Conservation (phyloP, 2,888 invertebrate species). For the Nesidiocoris tenuis region DNA sequence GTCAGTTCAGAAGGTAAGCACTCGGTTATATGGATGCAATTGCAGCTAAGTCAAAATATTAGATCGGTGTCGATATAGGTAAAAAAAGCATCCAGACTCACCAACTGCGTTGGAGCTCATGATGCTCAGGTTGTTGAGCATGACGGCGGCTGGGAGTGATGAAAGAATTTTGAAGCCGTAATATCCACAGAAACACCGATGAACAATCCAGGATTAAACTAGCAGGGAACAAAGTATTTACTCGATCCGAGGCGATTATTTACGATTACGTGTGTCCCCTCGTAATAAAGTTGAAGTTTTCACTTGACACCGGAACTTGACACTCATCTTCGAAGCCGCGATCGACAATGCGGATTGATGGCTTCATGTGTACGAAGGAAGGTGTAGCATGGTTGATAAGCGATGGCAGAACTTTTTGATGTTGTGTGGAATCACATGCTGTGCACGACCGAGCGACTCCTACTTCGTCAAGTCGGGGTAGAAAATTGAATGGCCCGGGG, state of each 20-base stretch:
- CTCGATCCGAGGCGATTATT: neutral
- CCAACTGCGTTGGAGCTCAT: conserved; percentile 52
- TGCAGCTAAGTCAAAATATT: no score
- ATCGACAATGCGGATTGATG: neutral
- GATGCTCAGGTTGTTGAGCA: conserved; percentile 54
- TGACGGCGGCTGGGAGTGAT: conserved; percentile 47
- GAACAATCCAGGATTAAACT: neutral
- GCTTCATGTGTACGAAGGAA: no score
- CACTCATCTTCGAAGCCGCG: neutral
- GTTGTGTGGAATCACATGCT: conserved; percentile 24
- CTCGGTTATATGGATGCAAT: no score
- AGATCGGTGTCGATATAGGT: no score
- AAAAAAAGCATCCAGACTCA: conserved; percentile 49
- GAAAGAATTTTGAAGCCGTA: conserved; percentile 43
- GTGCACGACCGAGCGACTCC: neutral
- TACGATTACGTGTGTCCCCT: neutral
- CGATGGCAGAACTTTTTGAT: neutral
- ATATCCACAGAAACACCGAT: conserved; percentile 14
- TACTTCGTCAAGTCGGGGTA: conserved; percentile 26
- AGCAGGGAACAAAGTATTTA: neutral
- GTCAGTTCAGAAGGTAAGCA: no score
- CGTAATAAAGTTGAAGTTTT: neutral
- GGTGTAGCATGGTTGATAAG: neutral
- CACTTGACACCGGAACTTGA: neutral
- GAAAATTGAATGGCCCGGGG: conserved; percentile 38